Evolutionary conservation across 2,113 vertebrate genomes (phyloP), one percentile per base, ranked within the genome.

Genomic region (Dasypus novemcinctus): DNA sequence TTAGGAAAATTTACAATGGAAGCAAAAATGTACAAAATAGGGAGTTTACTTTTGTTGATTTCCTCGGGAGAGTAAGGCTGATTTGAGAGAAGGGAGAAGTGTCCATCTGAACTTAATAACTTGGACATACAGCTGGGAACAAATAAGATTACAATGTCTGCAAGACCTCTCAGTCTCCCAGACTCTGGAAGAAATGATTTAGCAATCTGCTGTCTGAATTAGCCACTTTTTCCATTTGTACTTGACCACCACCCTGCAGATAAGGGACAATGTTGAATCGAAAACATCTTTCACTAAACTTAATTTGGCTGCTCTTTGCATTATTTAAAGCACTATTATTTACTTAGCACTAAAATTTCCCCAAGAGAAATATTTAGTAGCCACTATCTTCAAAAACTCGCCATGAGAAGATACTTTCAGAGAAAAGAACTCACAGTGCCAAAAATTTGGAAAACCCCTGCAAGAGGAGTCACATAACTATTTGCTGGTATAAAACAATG

Each of bases 331-430:
- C 31, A 54, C 20, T 75, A 23, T 52, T 84, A 83, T 72, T 92
- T 95, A 57, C 69, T 43, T 92, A n/a, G 36, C 49, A 43, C 12
- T 87, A 69, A 91, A 89, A 80, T 87, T 79, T 89, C 78, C 72
- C 75, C n/a, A 84, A 84, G n/a, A 64, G 49, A 89, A 97, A 87
- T 38, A 94, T 25, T 83, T 36, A 87, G 41, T 69, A 84, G 41
- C 71, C 54, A 87, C n/a, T 71, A 76, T 76, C n/a, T 90, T 43
- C n/a, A 49, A 80, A 84, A 76, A 36, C 33, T 82, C 57, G 91
- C 61, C 38, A 27, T 79, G 36, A 41, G 68, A 88, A 69, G 63
- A 64, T n/a, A n/a, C 1, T 82, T 31, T 21, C 52, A 71, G 80
- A 90, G 71, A 82, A 81, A 91, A 86, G 49, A 74, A 72, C 31